These are phyloP conservation scores for Eptatretus burgeri DNA, from an alignment of 2,113 vertebrate genomes.

Conservation along the genomic window DNA sequence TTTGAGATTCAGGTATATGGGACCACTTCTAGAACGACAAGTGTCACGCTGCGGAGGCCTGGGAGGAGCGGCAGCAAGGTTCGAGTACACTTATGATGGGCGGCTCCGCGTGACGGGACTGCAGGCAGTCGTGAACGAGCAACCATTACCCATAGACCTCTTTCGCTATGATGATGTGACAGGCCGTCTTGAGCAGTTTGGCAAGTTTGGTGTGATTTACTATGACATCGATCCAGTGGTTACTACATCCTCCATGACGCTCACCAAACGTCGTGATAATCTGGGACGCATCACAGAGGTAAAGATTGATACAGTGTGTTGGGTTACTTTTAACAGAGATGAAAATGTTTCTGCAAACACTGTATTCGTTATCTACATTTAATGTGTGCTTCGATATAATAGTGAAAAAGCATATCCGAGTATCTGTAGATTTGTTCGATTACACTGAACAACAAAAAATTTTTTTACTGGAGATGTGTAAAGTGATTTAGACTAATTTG, in stretches of 20 bases:
- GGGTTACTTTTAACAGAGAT: too few species aligned
- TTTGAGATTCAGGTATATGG: slow-evolving; percentile 39
- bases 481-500: too few species aligned
- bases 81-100: slow-evolving; percentile 96
- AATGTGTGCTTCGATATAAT: too few species aligned
- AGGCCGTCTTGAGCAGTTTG: slow-evolving; percentile 82
- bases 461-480: too few species aligned
- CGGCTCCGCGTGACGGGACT: slow-evolving; percentile 95
- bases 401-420: too few species aligned
- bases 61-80: slow-evolving; percentile 44
- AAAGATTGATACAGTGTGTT: slow-evolving; percentile 14
- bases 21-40: slow-evolving; percentile 38
- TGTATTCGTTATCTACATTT: too few species aligned
- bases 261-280: slow-evolving; percentile 89
- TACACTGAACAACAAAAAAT: too few species aligned
- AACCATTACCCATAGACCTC: slow-evolving; percentile 67
- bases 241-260: slow-evolving; percentile 89
- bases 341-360: too few species aligned
- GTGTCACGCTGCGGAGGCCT: slow-evolving; percentile 22
- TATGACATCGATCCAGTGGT: slow-evolving; percentile 97
- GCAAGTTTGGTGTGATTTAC: slow-evolving; percentile 92
- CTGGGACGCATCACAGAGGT: slow-evolving; percentile 86
- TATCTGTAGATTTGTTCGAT: too few species aligned
- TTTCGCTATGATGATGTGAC: slow-evolving; percentile 88
- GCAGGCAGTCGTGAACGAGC: slow-evolving; percentile 94